These are phyloP conservation scores for Ylistrum balloti DNA, from an alignment of 1,140 invertebrate species.

Conservation along the genomic window DNA sequence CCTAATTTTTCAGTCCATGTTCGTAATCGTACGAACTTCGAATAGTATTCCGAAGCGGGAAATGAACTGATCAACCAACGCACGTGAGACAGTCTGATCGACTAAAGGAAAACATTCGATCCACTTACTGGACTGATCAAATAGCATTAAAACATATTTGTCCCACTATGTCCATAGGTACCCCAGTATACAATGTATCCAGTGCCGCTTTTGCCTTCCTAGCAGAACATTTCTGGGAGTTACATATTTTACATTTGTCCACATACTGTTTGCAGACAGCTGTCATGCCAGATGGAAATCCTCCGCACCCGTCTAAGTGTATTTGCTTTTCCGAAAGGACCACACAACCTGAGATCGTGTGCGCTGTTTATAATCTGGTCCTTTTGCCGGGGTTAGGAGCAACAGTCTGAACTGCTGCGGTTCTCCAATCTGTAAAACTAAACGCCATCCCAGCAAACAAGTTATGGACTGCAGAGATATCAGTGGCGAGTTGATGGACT, in stretches of 20 bases:
- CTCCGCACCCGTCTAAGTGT: background rate
- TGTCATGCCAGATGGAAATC: background rate
- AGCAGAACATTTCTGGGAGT: conserved; percentile 42
- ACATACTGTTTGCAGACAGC: conserved; percentile 47
- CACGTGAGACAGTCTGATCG: background rate
- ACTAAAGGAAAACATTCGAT: background rate
- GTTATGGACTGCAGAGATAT: background rate
- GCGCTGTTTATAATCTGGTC: background rate
- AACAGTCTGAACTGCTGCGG: background rate
- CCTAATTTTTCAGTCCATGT: no score
- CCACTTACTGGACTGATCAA: background rate
- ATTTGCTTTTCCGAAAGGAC: conserved; percentile 50
- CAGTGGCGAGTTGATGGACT: background rate
- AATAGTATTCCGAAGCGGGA: background rate
- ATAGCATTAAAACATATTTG: background rate
- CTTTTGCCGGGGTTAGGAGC: background rate
- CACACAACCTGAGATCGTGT: conserved; percentile 31
- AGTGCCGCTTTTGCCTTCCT: conserved; percentile 4
- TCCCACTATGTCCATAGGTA: background rate
- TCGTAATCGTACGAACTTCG: no score
- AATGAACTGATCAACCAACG: background rate
- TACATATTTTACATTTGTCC: conserved; percentile 29
- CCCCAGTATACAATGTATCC: conserved; percentile 40
- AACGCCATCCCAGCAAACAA: background rate
- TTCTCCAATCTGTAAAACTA: background rate